phyloP scores from a whole-genome alignment of 2,888 invertebrate species.

The Noctua janthina region DNA sequence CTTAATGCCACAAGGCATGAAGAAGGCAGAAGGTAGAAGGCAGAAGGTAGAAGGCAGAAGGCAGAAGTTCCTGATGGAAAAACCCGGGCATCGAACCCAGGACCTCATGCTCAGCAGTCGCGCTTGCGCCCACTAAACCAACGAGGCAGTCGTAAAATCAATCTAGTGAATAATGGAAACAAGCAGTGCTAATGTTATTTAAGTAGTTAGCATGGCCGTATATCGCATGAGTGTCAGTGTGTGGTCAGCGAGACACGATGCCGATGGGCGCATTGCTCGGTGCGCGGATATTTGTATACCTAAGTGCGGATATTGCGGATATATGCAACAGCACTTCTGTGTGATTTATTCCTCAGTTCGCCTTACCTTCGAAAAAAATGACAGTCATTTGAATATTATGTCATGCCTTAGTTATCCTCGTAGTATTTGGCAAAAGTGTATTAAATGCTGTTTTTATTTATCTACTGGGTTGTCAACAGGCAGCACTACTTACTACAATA shows the following conservation, averaged over 20 bases:
- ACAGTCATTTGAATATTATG: background rate
- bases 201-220: slow-evolving; percentile 67
- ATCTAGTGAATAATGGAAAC: slow-evolving; percentile 55
- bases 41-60: too few species aligned
- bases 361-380: background rate
- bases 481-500: too few species aligned
- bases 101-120: too few species aligned
- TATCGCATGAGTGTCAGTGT: slow-evolving; percentile 63
- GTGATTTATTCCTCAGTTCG: background rate
- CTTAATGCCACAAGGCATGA: too few species aligned
- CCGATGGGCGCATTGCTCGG: slow-evolving; percentile 33
- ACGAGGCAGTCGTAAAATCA: background rate
- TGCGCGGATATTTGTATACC: slow-evolving; percentile 40
- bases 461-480: too few species aligned
- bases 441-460: background rate
- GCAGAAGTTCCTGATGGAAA: too few species aligned
- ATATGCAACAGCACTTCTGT: background rate
- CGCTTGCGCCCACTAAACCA: too few species aligned
- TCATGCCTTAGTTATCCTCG: background rate
- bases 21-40: too few species aligned
- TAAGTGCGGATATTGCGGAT: slow-evolving; percentile 16
- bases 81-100: too few species aligned
- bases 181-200: slow-evolving; percentile 60
- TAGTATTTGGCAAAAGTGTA: background rate
- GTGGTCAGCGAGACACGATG: slow-evolving; percentile 49